Percentiles rank a stretch among this genome's conserved stretches.
phyloP scores from a whole-genome alignment of 1,140 invertebrate genomes.

The Capitella teleta region DNA sequence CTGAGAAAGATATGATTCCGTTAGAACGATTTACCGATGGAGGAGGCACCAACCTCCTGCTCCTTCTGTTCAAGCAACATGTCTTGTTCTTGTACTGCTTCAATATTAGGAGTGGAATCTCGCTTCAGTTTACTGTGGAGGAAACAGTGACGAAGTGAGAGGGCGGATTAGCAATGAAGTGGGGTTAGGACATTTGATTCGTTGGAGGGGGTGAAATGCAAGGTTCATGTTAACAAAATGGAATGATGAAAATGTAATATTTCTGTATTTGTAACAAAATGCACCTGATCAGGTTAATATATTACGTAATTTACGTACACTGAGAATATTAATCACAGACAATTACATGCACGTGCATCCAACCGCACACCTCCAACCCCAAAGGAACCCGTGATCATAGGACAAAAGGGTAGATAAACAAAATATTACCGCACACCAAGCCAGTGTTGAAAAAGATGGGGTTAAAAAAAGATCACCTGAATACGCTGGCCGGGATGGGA shows the following conservation, averaged over 20 bases:
- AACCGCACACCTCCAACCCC: background rate
- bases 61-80: conserved; percentile 78
- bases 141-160: conserved; percentile 1
- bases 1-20: conserved; percentile 10
- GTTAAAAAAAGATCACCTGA: background rate
- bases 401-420: background rate
- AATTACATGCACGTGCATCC: background rate
- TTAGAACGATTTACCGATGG: background rate
- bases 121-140: conserved; percentile 65
- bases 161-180: background rate
- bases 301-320: background rate
- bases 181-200: background rate
- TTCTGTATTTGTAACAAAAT: background rate
- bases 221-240: background rate
- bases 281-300: background rate
- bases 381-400: background rate
- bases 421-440: background rate
- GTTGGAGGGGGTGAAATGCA: background rate
- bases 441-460: background rate
- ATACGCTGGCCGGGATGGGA: no score
- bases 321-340: background rate
- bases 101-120: conserved; percentile 63
- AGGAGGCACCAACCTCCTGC: conserved; percentile 60
- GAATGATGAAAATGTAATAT: conserved; percentile 1
- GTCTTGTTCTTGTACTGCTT: conserved; percentile 71